A percentile compares a stretch with the other conserved stretches of the same genome.
Evolutionary conservation across 2,113 vertebrate genomes (phyloP).

Genomic region (Gallinago media): DNA sequence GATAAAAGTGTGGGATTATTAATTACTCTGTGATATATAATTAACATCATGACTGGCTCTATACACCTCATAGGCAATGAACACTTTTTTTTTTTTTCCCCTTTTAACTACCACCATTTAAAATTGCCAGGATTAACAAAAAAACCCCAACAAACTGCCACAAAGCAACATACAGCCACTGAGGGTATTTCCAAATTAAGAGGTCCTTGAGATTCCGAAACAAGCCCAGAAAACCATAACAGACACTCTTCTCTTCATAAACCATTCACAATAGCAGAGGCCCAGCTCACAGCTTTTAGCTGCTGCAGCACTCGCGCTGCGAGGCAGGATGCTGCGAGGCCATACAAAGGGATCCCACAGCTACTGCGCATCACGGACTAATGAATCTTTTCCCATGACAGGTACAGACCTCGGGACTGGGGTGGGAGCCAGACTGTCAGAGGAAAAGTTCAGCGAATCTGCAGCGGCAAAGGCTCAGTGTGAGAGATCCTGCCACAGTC

Average conservation of each 20-base stretch:
- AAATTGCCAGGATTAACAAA: not conserved
- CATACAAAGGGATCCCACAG: not conserved
- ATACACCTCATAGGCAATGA: not conserved
- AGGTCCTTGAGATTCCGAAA: conserved; percentile 19
- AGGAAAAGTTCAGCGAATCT: not conserved
- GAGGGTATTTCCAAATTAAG: conserved; percentile 21
- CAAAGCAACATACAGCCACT: not conserved
- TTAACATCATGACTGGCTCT: conserved; percentile 6
- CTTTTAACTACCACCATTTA: not conserved
- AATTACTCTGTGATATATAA: not conserved
- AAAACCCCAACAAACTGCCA: not conserved
- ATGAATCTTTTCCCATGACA: conserved; percentile 38
- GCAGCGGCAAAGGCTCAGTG: not conserved
- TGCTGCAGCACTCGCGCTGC: not conserved
- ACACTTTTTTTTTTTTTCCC: not conserved
- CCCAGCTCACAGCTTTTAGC: not conserved
- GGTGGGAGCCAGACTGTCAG: not conserved
- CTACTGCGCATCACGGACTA: not conserved
- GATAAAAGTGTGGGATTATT: not conserved
- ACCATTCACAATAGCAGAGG: conserved; percentile 16
- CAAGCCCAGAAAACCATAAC: not conserved
- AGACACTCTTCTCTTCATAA: not conserved
- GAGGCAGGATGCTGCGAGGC: not conserved
- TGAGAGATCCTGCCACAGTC: not conserved
- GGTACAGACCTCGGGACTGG: conserved; percentile 41